Percentiles rank a stretch among this genome's conserved stretches.
phyloP scores from a whole-genome alignment of 2,113 vertebrate species.

The Dipodomys stephensi region DNA sequence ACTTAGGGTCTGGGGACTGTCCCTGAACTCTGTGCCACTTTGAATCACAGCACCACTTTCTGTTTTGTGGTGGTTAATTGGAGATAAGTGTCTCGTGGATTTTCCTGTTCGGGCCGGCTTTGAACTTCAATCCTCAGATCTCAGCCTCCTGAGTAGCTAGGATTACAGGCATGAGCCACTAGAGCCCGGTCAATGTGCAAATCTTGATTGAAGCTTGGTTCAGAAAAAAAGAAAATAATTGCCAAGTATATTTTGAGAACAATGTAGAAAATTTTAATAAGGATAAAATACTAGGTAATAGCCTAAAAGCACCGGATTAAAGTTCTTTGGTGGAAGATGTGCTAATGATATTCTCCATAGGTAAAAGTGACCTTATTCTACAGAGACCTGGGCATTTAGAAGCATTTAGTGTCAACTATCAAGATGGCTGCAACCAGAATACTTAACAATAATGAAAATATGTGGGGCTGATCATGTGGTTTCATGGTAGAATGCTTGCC shows the following conservation, averaged over 20 bases:
- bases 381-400: not conserved
- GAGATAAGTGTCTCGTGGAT: too few relatives aligned
- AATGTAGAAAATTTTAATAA: not conserved
- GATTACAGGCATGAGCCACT: too few relatives aligned
- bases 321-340: not conserved
- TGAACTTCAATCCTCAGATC: too few relatives aligned
- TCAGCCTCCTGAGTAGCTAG: too few relatives aligned
- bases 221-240: not conserved
- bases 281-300: not conserved
- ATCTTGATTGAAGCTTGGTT: not conserved
- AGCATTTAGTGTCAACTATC: not conserved
- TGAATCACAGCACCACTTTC: too few relatives aligned
- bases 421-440: not conserved
- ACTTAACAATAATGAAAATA: not conserved
- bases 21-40: too few relatives aligned
- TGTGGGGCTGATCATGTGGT: too few relatives aligned
- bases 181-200: too few relatives aligned
- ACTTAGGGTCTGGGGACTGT: too few relatives aligned
- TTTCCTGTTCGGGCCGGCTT: too few relatives aligned
- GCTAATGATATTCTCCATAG: not conserved
- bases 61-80: too few relatives aligned
- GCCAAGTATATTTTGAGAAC: not conserved
- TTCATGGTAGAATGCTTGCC: too few relatives aligned
- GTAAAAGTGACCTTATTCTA: not conserved
- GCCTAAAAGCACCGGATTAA: not conserved